Evolutionary conservation across 2,888 invertebrate species (phyloP), one percentile per base, ranked within the genome.

Genomic region (Macrophya annulata): DNA sequence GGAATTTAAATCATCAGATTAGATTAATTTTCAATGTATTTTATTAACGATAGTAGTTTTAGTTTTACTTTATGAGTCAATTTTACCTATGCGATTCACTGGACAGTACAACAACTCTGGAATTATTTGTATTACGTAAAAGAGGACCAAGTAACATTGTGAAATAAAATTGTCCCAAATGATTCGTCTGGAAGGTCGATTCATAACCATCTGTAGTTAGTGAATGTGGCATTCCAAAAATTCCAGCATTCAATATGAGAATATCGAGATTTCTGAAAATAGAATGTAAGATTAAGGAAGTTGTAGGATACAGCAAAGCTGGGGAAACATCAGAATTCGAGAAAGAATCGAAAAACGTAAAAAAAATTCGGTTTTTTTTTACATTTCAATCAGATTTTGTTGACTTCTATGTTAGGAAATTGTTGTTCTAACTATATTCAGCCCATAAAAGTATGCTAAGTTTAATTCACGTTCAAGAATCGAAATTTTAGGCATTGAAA

Each of bases 1-100:
- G 83, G 17, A 81, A 81, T 12, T 6, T 12, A 59, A 62, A 21
- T n/a, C 25, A 43, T 55, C 8, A 0, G 12, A 37, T 37, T 74
- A 37, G 9, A 37, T 37, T 55, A 31, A 62, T 15, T 40, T 62
- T 62, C 12, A 62, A 25, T 10, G 17, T 15, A 62, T 81, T 40
- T 10, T 21, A 45, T 51, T 15, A 43, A 62, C 6, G 12, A 4
- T 4, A 5, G 21, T 37, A 12, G 17, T 37, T 65, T 1, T 9
- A 12, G 15, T n/a, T 25, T 21, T 15, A 9, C 31, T 82, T 10
- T 81, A 17, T 43, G 15, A 17, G 8, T 31, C 9, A 37, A 55
- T 9, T 77, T 43, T 93, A 97, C 97, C 97, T 96, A 92, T 99
- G 98, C 1, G 98, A 97, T 93, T 98, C 97, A 9, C 99, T 99